phyloP scores from a whole-genome alignment of 2,888 invertebrate species.

The Meloe dianella region DNA sequence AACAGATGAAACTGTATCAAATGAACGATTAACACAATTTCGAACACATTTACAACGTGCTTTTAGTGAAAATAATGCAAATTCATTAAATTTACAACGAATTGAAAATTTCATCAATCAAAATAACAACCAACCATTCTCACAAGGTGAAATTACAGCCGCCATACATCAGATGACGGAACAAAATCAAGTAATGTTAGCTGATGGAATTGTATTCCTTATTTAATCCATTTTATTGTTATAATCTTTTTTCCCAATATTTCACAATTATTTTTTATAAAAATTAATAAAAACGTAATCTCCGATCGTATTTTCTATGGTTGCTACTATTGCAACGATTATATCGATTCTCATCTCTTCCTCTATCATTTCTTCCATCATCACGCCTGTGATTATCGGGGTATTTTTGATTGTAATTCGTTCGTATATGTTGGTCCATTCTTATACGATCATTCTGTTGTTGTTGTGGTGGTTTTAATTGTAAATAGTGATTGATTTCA shows the following conservation, averaged over 20 bases:
- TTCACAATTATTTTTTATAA: background rate
- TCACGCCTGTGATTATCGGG: slow-evolving; percentile 26
- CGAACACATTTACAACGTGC: slow-evolving; percentile 74
- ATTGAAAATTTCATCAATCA: slow-evolving; percentile 72
- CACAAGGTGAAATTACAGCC: slow-evolving; percentile 73
- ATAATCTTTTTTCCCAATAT: background rate
- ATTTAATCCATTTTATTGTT: slow-evolving; percentile 64
- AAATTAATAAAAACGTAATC: slow-evolving; percentile 3
- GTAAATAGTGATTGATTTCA: background rate
- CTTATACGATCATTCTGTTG: background rate
- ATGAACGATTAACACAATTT: slow-evolving; percentile 67
- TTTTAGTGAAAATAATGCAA: slow-evolving; percentile 79
- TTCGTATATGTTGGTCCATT: background rate
- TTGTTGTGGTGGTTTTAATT: background rate
- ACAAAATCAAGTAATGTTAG: slow-evolving; percentile 91
- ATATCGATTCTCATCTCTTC: slow-evolving; percentile 27
- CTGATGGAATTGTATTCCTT: slow-evolving; percentile 82
- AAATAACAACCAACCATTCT: slow-evolving; percentile 67
- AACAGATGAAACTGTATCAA: slow-evolving; percentile 19
- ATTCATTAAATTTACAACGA: slow-evolving; percentile 72
- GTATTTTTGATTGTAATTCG: slow-evolving; percentile 20
- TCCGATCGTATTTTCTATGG: slow-evolving; percentile 6
- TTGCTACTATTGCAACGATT: slow-evolving; percentile 23
- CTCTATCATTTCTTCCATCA: slow-evolving; percentile 27
- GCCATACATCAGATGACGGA: slow-evolving; percentile 85